Evolutionary conservation across 2,797 vertebrate species (phyloP), one percentile per base, ranked within the genome.

Genomic region (Alectoris magna): DNA sequence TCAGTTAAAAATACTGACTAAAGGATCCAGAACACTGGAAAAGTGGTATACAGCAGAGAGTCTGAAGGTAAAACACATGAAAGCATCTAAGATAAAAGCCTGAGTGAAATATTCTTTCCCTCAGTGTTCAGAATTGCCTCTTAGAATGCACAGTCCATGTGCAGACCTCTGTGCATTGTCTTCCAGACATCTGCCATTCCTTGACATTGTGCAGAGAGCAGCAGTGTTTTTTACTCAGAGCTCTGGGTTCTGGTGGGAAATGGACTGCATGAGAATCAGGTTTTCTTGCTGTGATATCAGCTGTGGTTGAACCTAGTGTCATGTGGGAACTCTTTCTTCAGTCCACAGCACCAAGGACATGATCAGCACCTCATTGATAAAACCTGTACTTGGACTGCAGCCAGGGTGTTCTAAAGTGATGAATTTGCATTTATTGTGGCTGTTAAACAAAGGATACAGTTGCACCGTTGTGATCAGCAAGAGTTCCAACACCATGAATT

Each of bases 341-440:
- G 12, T 58, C 31, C 34, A 22, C 56, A 58, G 12, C n/a, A 58
- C 12, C 31, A 58, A 95, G 94, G 94, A 89, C 92, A 80, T 23
- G 11, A 87, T 73, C 87, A 75, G 62, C 49, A 69, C 23, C 77
- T 88, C 69, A 87, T 66, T 77, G 88, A 66, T 43, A 48, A 77
- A 90, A 69, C 90, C 68, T 83, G 44, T 77, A 48, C 67, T 74
- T 94, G 69, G 31, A 68, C 66, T 69, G 21, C 74, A 46, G 43
- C 84, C 81, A 80, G 72, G 59, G 27, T 5, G 58, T 90, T 88
- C 66, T 84, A 19, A 82, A 80, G 6, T 68, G 82, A 80, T 64
- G n/a, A 60, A 69, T 94, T 81, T 4, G 23, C 17, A 14, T 62
- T 92, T 88, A 31, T 91, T 41, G 68, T 80, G 41, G 10, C 46